Percentiles rank a stretch among this genome's conserved stretches.
These are phyloP conservation scores for Caenorhabditis plicata DNA, from an alignment of 2,888 invertebrate species.

Conservation along the genomic window DNA sequence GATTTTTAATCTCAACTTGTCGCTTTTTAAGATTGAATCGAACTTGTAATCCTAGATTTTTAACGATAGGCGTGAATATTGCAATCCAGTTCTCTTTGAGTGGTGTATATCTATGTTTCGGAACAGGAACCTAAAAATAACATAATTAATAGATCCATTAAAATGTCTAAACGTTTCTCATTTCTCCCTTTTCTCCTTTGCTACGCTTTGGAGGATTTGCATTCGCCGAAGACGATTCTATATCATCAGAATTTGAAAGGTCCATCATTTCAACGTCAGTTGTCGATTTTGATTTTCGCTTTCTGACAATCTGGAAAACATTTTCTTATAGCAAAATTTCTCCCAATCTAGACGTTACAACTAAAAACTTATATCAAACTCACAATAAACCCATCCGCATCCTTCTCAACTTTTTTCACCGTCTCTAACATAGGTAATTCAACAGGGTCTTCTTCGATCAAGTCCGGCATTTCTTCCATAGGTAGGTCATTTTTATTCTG, in stretches of 20 bases:
- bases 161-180: slow-evolving; percentile 42
- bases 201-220: slow-evolving; percentile 33
- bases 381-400: too few relatives aligned
- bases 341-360: too few relatives aligned
- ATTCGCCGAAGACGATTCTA: slow-evolving; percentile 1
- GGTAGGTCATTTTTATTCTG: slow-evolving; percentile 41
- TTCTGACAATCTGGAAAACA: slow-evolving; percentile 42
- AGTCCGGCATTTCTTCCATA: slow-evolving; percentile 53
- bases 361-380: too few relatives aligned
- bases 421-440: neutral
- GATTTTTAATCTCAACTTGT: slow-evolving; percentile 81
- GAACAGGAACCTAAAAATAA: too few relatives aligned
- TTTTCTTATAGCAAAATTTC: neutral
- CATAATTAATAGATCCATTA: too few relatives aligned
- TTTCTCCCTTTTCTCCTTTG: slow-evolving; percentile 48
- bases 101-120: slow-evolving; percentile 88
- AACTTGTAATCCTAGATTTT: slow-evolving; percentile 85
- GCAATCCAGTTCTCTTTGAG: slow-evolving; percentile 95
- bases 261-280: slow-evolving; percentile 47
- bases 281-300: slow-evolving; percentile 33
- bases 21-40: slow-evolving; percentile 87
- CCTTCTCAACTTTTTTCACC: neutral
- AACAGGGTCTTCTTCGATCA: slow-evolving; percentile 38
- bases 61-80: slow-evolving; percentile 92
- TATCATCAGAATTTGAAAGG: slow-evolving; percentile 11